A percentile compares a stretch with the other conserved stretches of the same genome.
These are phyloP conservation scores for Miichthys miiuy DNA, from an alignment of 2,797 vertebrate genomes.

Conservation along the genomic window DNA sequence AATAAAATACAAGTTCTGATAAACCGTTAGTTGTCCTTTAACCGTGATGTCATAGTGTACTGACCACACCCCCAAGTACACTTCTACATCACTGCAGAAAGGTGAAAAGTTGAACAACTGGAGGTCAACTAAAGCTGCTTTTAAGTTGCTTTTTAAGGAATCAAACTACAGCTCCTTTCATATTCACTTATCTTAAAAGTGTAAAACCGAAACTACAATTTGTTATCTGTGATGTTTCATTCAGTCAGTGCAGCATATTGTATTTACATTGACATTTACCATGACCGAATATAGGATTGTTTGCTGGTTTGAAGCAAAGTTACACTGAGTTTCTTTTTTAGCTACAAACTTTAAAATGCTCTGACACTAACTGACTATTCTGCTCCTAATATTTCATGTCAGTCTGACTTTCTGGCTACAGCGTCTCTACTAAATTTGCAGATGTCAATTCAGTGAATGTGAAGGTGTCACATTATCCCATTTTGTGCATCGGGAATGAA, in stretches of 20 bases:
- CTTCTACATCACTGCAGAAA: background rate
- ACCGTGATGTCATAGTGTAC: background rate
- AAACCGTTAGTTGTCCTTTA: too few relatives aligned
- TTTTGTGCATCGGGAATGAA: conserved; percentile 21
- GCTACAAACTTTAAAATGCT: conserved; percentile 14
- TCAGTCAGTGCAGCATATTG: background rate
- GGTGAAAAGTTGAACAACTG: too few relatives aligned
- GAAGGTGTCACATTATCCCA: conserved; percentile 58
- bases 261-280: background rate
- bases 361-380: conserved; percentile 1
- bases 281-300: background rate
- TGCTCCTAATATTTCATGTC: conserved; percentile 40
- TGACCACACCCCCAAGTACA: background rate
- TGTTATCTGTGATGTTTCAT: background rate
- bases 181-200: too few relatives aligned
- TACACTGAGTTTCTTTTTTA: conserved; percentile 15
- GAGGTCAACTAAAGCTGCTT: too few relatives aligned
- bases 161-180: too few relatives aligned
- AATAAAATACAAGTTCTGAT: too few relatives aligned
- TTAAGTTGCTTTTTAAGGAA: background rate
- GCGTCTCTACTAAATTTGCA: conserved; percentile 41
- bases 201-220: background rate
- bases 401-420: conserved; percentile 32
- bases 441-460: conserved; percentile 50
- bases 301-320: background rate